Conservation (phyloP, 2,113 vertebrate genomes). For the Petromus typicus region DNA sequence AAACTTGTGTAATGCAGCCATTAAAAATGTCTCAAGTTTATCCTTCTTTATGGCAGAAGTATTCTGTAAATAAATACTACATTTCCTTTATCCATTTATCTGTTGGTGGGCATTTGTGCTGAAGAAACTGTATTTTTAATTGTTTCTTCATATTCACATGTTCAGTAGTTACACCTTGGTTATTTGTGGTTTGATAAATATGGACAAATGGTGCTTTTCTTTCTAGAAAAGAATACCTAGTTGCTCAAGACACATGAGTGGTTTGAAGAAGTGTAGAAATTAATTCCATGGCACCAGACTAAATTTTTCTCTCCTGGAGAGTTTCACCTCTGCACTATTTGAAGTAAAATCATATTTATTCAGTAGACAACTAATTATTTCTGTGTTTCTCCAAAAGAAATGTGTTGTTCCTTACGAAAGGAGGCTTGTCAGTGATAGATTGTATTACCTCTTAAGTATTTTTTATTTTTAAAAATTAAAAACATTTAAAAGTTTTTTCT, state of each 20-base stretch:
- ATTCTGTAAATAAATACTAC: neutral
- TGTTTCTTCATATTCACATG: neutral
- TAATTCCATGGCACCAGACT: neutral
- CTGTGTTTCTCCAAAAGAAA: constrained; percentile 8
- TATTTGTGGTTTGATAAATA: constrained; percentile 15
- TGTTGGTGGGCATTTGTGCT: neutral
- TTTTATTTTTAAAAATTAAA: neutral
- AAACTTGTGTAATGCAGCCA: neutral
- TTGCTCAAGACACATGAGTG: neutral
- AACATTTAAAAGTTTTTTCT: neutral
- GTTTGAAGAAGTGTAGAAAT: constrained; percentile 46
- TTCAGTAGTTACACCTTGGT: neutral
- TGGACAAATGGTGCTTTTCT: neutral
- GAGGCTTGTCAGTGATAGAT: neutral
- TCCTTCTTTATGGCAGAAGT: neutral
- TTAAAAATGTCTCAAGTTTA: neutral
- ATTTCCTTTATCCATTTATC: neutral
- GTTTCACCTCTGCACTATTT: neutral
- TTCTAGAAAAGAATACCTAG: neutral
- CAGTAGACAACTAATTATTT: neutral
- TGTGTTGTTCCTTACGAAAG: constrained; percentile 8
- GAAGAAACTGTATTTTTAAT: neutral
- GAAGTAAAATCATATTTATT: neutral
- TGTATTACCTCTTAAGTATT: neutral
- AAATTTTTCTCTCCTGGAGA: neutral